phyloP scores from a whole-genome alignment of 2,113 vertebrate species.

The Spilogale gracilis region DNA sequence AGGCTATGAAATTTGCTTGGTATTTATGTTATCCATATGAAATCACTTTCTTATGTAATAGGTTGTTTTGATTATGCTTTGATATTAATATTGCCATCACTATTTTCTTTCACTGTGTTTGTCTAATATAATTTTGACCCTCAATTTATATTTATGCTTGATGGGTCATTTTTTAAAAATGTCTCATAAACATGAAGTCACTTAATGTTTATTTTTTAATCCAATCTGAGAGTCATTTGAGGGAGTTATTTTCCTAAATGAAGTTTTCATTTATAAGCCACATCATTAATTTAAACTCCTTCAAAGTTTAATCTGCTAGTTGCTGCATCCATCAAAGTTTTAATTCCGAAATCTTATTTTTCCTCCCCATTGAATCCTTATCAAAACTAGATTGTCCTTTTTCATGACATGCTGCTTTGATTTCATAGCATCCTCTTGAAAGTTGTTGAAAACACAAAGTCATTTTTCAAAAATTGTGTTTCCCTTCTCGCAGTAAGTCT shows the following conservation, averaged over 20 bases:
- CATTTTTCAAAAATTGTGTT: constrained; percentile 39
- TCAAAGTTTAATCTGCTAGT: constrained; percentile 55
- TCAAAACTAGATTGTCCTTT: constrained; percentile 16
- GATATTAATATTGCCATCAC: neutral
- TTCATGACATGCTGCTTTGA: constrained; percentile 10
- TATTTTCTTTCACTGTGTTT: constrained; percentile 37
- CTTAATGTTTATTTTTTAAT: constrained; percentile 68
- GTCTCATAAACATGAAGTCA: constrained; percentile 41
- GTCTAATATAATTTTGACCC: constrained; percentile 6
- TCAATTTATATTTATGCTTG: constrained; percentile 49
- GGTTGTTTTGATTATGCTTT: neutral
- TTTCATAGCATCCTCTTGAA: constrained; percentile 36
- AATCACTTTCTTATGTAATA: neutral
- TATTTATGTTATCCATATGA: neutral
- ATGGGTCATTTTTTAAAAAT: constrained; percentile 16
- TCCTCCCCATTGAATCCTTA: constrained; percentile 21
- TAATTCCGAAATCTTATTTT: constrained; percentile 63
- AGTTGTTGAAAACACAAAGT: constrained; percentile 27
- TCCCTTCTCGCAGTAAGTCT: constrained; percentile 6
- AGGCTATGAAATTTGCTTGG: neutral
- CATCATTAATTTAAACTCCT: constrained; percentile 64
- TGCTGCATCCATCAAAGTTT: constrained; percentile 63
- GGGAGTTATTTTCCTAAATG: constrained; percentile 61
- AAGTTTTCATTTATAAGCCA: constrained; percentile 53
- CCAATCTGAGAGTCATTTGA: constrained; percentile 36